phyloP scores from a whole-genome alignment of 2,113 vertebrate species.

The Corythoichthys haematopterus region DNA sequence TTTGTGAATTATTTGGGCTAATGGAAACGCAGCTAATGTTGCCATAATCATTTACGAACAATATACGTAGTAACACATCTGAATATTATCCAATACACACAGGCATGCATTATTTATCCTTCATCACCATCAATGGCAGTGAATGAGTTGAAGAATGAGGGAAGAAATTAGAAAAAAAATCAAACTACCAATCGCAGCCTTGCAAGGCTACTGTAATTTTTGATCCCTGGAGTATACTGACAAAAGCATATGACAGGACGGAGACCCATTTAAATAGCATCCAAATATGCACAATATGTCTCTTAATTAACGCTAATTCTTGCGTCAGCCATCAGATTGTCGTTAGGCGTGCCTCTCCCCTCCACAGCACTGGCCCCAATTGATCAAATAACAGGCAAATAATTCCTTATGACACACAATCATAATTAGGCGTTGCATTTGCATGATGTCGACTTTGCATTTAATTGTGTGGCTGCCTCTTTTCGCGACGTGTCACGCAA shows the following conservation, averaged over 20 bases:
- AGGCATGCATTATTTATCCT: too few species aligned
- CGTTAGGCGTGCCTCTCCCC: background rate
- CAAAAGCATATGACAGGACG: too few species aligned
- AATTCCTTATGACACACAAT: slow-evolving; percentile 4
- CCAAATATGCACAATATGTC: background rate
- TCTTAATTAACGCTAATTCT: background rate
- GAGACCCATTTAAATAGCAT: background rate
- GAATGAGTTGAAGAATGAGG: too few species aligned
- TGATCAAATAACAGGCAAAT: background rate
- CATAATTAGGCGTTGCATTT: slow-evolving; percentile 1
- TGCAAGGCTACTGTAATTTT: background rate
- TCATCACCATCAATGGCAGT: too few species aligned
- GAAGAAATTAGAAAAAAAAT: too few species aligned
- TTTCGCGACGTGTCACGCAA: background rate
- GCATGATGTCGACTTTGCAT: slow-evolving; percentile 1
- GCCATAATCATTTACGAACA: too few species aligned
- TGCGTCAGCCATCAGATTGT: background rate
- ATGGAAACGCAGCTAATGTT: too few species aligned
- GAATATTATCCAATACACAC: too few species aligned
- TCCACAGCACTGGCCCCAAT: background rate
- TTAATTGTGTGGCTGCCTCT: background rate
- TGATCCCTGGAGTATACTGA: background rate
- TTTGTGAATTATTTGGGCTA: too few species aligned
- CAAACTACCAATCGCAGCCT: background rate
- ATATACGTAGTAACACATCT: too few species aligned